Conservation (phyloP, 2,797 vertebrate genomes). For the Aldrovandia affinis region DNA sequence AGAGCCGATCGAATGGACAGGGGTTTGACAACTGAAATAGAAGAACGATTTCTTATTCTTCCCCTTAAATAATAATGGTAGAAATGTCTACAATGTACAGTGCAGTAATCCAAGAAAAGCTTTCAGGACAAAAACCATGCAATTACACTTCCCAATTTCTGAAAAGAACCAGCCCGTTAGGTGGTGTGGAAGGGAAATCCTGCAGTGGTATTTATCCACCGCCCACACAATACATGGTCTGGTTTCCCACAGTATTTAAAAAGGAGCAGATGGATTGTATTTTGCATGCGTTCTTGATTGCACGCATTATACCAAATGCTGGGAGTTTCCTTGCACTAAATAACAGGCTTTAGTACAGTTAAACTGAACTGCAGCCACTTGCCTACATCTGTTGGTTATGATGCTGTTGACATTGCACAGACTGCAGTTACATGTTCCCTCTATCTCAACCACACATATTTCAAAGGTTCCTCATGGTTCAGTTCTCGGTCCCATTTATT, state of each 20-base stretch:
- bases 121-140: slow-evolving; percentile 49
- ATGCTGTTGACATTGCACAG: not conserved
- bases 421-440: not conserved
- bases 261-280: not conserved
- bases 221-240: slow-evolving; percentile 28
- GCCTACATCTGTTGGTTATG: not conserved
- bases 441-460: slow-evolving; percentile 44
- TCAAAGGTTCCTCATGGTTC: slow-evolving; percentile 48
- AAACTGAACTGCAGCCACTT: not conserved
- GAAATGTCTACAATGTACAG: not conserved
- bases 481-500: slow-evolving; percentile 43
- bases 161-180: slow-evolving; percentile 39
- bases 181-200: slow-evolving; percentile 37
- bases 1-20: slow-evolving; percentile 23
- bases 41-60: not conserved
- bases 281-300: slow-evolving; percentile 18
- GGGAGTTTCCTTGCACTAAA: slow-evolving; percentile 46
- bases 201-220: slow-evolving; percentile 20
- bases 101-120: slow-evolving; percentile 17
- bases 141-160: slow-evolving; percentile 54
- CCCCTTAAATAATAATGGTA: not conserved
- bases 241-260: slow-evolving; percentile 44
- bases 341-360: slow-evolving; percentile 38
- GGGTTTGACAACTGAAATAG: not conserved
- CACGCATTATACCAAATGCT: slow-evolving; percentile 13